phyloP scores from a whole-genome alignment of 1,140 invertebrate species.

The Micrasema minimum region DNA sequence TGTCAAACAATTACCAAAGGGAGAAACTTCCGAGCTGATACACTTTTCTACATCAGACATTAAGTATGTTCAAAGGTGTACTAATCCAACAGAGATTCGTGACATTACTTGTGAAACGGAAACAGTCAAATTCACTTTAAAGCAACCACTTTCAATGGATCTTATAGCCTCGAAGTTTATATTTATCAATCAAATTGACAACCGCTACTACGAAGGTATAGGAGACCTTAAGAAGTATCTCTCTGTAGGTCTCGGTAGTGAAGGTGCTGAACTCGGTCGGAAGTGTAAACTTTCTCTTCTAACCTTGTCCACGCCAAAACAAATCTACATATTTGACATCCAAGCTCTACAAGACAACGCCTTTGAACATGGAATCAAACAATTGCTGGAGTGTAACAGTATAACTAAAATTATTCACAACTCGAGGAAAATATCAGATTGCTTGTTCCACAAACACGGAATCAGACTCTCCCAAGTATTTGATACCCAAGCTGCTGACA shows the following conservation, averaged over 20 bases:
- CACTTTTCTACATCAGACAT: conserved; percentile 63
- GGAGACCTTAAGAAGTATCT: conserved; percentile 59
- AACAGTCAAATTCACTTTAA: conserved; percentile 60
- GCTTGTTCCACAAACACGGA: conserved; percentile 65
- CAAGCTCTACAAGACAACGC: conserved; percentile 62
- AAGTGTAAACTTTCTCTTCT: conserved; percentile 65
- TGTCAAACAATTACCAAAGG: conserved; percentile 59
- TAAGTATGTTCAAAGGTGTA: conserved; percentile 59
- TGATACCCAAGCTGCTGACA: conserved; percentile 66
- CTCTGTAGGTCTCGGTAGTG: conserved; percentile 60
- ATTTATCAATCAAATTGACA: conserved; percentile 62
- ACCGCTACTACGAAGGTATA: conserved; percentile 60
- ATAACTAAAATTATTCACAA: conserved; percentile 67
- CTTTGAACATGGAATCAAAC: conserved; percentile 62
- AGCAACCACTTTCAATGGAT: conserved; percentile 61
- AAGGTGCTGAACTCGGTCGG: conserved; percentile 62
- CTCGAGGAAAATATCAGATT: conserved; percentile 64
- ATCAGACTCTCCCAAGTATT: conserved; percentile 64
- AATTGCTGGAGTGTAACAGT: conserved; percentile 60
- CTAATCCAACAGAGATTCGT: conserved; percentile 55
- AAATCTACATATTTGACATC: conserved; percentile 67
- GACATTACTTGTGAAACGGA: conserved; percentile 45
- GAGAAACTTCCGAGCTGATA: conserved; percentile 57
- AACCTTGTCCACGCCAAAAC: conserved; percentile 60
- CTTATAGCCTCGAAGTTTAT: conserved; percentile 62